phyloP scores from a whole-genome alignment of 2,888 invertebrate species.

The Gastrophysa polygoni region DNA sequence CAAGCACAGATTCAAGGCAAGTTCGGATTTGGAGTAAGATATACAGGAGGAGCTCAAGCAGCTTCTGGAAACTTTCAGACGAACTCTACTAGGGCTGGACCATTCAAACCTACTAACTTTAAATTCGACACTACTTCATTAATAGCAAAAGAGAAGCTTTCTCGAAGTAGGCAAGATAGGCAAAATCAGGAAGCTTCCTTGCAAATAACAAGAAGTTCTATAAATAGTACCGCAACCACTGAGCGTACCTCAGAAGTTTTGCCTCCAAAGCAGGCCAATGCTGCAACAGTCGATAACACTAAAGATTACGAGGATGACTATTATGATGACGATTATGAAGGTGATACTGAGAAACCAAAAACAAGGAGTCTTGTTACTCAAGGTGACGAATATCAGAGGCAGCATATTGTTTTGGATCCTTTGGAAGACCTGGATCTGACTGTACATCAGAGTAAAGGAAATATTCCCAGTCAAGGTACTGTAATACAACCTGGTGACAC shows the following conservation, averaged over 20 bases:
- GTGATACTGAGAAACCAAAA: conserved; percentile 36
- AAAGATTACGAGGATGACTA: conserved; percentile 59
- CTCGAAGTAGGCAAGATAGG: conserved; percentile 3
- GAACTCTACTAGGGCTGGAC: conserved; percentile 39
- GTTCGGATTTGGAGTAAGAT: conserved; percentile 54
- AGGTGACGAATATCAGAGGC: conserved; percentile 60
- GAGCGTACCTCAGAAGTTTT: not conserved
- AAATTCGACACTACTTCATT: conserved; percentile 21
- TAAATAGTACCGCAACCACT: not conserved
- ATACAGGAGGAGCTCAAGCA: conserved; percentile 78
- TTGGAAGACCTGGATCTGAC: conserved; percentile 64
- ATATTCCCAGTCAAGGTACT: conserved; percentile 61
- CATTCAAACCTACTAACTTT: conserved; percentile 40
- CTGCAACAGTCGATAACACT: conserved; percentile 36
- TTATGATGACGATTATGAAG: conserved; percentile 65
- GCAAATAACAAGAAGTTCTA: conserved; percentile 4
- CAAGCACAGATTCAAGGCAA: conserved; percentile 84
- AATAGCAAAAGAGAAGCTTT: conserved; percentile 15
- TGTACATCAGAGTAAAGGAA: conserved; percentile 65
- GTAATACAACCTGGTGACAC: conserved; percentile 70
- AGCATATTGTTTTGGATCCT: conserved; percentile 67
- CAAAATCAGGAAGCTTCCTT: conserved; percentile 7
- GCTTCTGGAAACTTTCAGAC: conserved; percentile 67
- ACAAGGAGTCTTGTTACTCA: conserved; percentile 38
- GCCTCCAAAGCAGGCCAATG: conserved; percentile 3